phyloP scores from a whole-genome alignment of 2,797 vertebrate genomes.

The Megalops cyprinoides region DNA sequence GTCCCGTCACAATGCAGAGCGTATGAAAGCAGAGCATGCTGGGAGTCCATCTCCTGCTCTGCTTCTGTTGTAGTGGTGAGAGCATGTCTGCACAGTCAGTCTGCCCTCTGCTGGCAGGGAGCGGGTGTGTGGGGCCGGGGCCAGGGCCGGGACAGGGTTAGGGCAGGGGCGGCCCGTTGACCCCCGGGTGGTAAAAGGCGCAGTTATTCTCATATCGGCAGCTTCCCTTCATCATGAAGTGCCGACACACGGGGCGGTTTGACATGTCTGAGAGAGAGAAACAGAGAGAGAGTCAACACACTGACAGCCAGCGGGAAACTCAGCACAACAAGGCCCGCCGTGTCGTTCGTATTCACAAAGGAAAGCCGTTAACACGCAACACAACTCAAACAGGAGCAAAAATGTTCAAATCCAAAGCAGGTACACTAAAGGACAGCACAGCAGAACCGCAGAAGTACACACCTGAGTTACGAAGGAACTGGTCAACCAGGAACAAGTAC shows the following conservation, averaged over 20 bases:
- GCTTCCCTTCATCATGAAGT: conserved; percentile 95
- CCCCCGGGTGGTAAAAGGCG: conserved; percentile 93
- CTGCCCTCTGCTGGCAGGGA: conserved; percentile 41
- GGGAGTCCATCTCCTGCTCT: neutral
- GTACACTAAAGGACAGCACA: neutral
- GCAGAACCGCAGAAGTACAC: neutral
- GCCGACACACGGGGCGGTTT: conserved; percentile 87
- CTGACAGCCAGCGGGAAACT: neutral
- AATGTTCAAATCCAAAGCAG: neutral
- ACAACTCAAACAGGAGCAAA: neutral
- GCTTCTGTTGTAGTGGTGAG: conserved; percentile 1
- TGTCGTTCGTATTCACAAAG: too few species aligned
- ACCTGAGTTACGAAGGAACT: too few species aligned
- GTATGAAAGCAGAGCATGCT: neutral
- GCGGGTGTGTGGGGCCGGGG: too few species aligned
- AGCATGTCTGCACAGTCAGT: neutral
- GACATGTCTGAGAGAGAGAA: conserved; percentile 82
- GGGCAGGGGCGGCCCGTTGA: conserved; percentile 88
- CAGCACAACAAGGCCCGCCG: neutral
- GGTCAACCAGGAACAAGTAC: too few species aligned
- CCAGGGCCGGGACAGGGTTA: too few species aligned
- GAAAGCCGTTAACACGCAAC: neutral
- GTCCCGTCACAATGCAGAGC: too few species aligned
- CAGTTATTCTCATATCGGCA: conserved; percentile 93
- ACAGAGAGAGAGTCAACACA: neutral